Evolutionary conservation across 2,888 invertebrate genomes (phyloP), one percentile per base, ranked within the genome.

Genomic region (Charanyca ferruginea): DNA sequence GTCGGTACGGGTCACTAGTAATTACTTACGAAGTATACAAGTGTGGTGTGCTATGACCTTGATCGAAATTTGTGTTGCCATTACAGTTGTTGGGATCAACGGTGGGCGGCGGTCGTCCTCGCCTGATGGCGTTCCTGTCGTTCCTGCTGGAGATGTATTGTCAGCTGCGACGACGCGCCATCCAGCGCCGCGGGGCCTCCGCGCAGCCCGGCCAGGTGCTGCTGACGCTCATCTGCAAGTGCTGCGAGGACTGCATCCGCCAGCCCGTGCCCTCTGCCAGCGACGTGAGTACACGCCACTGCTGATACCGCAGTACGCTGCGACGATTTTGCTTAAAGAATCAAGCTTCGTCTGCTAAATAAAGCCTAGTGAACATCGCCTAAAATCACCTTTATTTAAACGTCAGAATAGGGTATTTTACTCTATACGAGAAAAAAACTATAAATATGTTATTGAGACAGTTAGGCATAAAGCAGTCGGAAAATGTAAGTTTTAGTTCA

Each of bases 81-180:
- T 22, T 74, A 0, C 88, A 96, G 95, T 89, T 96, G 69, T 89
- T 97, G 58, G 94, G 96, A 65, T 89, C 96, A 1, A 81, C 93
- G 73, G 96, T 91, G 85, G 93, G 94, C 87, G 97, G 97, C 61
- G 97, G 97, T 16, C 96, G 97, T 58, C 97, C 97, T 44, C 96
- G 96, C 69, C 97, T 96, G 87, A 98, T 97, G 87, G 98, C 98
- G 79, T 98, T 98, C 95, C 98, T 98, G 96, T 97, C 97, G 91
- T 98, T 98, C 96, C 96, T 98, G 77, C 98, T 98, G 84, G 98
- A 98, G 96, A 98, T 98, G 97, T 98, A 98, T 93, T 97, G 98
- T 89, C 98, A 98, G 96, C 93, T 98, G 85, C 98, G 98, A 90
- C 96, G 97, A 47, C 96, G 97, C 77, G 96, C 89, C 90, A 96